phyloP scores from a whole-genome alignment of 2,888 invertebrate species.

The Lasioglossum morio region DNA sequence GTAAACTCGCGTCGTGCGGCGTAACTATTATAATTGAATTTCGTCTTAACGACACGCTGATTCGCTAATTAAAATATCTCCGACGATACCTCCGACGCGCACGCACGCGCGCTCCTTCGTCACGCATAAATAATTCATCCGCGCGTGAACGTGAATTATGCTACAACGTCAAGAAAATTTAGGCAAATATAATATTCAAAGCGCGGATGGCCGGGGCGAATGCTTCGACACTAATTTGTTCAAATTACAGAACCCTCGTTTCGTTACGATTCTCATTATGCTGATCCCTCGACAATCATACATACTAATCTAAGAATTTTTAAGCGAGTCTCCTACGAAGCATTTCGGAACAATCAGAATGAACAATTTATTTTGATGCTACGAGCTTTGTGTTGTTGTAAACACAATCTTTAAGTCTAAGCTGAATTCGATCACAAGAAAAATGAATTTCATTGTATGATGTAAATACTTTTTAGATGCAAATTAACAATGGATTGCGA shows the following conservation, averaged over 20 bases:
- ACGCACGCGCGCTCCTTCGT: background rate
- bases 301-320: background rate
- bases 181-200: background rate
- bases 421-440: no score
- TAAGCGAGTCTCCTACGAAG: background rate
- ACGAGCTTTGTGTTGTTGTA: background rate
- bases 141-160: background rate
- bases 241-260: background rate
- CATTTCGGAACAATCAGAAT: background rate
- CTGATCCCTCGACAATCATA: background rate
- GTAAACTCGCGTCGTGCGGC: background rate
- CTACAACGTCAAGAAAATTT: background rate
- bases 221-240: background rate
- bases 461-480: no score
- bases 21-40: background rate
- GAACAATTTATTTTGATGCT: background rate
- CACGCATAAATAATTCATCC: background rate
- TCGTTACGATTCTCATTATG: background rate
- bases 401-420: no score
- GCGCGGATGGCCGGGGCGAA: background rate
- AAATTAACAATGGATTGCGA: no score
- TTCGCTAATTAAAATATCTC: slow-evolving; percentile 17
- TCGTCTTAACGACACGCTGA: background rate
- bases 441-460: no score
- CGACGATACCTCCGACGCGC: background rate